Conservation (phyloP, 2,888 invertebrate genomes). For the Stenodera caucasica region DNA sequence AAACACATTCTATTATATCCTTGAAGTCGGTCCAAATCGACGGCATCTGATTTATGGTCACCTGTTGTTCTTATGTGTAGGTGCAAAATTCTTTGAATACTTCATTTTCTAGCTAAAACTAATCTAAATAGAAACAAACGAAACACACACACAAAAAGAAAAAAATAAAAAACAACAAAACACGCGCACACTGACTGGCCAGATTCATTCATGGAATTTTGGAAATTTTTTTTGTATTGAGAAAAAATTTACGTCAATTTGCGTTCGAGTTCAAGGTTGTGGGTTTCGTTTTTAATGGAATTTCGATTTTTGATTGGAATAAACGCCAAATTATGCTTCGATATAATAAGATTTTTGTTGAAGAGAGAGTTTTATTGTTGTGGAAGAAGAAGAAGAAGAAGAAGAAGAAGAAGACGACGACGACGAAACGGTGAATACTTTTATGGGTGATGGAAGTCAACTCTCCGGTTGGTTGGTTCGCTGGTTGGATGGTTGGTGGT, state of each 20-base stretch:
- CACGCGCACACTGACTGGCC: background rate
- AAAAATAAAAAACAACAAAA: too few species aligned
- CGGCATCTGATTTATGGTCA: background rate
- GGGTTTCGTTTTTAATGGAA: background rate
- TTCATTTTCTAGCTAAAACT: background rate
- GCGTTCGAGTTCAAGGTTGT: conserved; percentile 1
- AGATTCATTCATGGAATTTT: background rate
- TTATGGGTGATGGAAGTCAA: conserved; percentile 5
- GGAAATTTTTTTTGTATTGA: background rate
- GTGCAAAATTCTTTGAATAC: background rate
- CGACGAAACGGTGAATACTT: conserved; percentile 6
- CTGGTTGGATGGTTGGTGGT: conserved; percentile 5
- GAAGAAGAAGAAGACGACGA: too few species aligned
- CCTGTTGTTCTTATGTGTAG: conserved; percentile 8
- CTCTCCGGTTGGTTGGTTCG: conserved; percentile 3
- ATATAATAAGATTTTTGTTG: background rate
- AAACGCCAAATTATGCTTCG: background rate
- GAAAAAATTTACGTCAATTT: background rate
- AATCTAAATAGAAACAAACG: background rate
- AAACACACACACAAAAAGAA: too few species aligned
- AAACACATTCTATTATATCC: background rate
- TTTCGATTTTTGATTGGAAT: background rate
- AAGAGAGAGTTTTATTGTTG: background rate
- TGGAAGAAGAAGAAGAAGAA: background rate
- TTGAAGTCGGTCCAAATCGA: conserved; percentile 4